phyloP scores from a whole-genome alignment of 2,888 invertebrate genomes.

The Athalia rosae region DNA sequence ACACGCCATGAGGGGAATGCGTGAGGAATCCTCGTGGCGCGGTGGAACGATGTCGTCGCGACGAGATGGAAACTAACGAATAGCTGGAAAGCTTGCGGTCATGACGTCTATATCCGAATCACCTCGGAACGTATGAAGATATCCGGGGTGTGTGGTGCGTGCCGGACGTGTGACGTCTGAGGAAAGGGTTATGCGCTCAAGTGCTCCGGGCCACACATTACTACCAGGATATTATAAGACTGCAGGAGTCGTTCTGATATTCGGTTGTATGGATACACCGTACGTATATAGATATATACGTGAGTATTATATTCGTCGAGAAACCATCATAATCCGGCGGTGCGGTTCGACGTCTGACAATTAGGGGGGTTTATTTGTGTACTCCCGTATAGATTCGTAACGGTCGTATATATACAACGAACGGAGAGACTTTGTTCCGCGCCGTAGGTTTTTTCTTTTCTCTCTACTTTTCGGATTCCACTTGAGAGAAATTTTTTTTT shows the following conservation, averaged over 20 bases:
- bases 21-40: background rate
- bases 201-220: conserved; percentile 73
- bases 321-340: background rate
- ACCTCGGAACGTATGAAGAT: conserved; percentile 40
- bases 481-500: background rate
- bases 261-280: conserved; percentile 50
- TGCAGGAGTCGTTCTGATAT: conserved; percentile 67
- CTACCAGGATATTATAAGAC: conserved; percentile 63
- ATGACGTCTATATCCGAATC: conserved; percentile 14
- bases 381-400: too few relatives aligned
- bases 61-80: background rate
- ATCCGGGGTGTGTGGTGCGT: conserved; percentile 39
- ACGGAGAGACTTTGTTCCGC: too few relatives aligned
- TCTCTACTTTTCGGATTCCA: too few relatives aligned
- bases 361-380: too few relatives aligned
- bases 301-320: background rate
- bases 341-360: background rate
- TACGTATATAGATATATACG: background rate
- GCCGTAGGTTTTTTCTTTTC: too few relatives aligned
- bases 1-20: background rate
- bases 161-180: conserved; percentile 50
- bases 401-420: too few relatives aligned
- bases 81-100: background rate
- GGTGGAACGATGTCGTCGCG: background rate
- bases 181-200: conserved; percentile 72